A percentile compares a stretch with the other conserved stretches of the same genome.
Evolutionary conservation across 2,113 vertebrate genomes (phyloP).

Genomic region (Anseranas semipalmata): DNA sequence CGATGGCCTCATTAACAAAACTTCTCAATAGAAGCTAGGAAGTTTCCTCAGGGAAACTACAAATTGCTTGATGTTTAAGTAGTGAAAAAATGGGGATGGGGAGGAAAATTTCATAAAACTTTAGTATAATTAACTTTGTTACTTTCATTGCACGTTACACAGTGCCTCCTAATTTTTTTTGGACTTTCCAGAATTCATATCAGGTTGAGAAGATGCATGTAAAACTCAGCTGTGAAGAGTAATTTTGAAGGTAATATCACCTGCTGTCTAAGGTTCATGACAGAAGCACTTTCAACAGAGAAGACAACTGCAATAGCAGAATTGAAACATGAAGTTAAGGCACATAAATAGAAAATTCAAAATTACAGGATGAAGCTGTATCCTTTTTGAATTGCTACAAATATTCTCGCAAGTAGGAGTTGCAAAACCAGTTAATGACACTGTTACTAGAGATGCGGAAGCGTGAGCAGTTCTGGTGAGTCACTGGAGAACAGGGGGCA

Average conservation of each 20-base stretch:
- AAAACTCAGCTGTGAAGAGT: background rate
- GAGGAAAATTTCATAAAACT: background rate
- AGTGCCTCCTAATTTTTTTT: background rate
- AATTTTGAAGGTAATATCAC: background rate
- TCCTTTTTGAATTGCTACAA: background rate
- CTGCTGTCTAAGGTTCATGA: background rate
- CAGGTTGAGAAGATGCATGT: background rate
- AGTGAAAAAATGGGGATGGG: background rate
- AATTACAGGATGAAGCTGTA: background rate
- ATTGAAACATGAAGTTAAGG: background rate
- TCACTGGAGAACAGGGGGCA: background rate
- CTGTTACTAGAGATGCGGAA: background rate
- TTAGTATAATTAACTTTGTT: background rate
- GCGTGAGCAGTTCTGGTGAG: background rate
- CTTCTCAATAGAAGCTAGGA: background rate
- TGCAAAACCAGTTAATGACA: slow-evolving; percentile 11
- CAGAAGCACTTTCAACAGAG: background rate
- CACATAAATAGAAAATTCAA: background rate
- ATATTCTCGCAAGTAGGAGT: background rate
- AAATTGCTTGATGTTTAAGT: background rate
- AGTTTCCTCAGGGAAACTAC: background rate
- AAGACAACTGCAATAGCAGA: background rate
- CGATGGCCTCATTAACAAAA: background rate
- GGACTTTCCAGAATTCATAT: background rate
- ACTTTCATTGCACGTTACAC: background rate